Evolutionary conservation across 2,113 vertebrate genomes (phyloP).

Genomic region (Menidia beryllina): DNA sequence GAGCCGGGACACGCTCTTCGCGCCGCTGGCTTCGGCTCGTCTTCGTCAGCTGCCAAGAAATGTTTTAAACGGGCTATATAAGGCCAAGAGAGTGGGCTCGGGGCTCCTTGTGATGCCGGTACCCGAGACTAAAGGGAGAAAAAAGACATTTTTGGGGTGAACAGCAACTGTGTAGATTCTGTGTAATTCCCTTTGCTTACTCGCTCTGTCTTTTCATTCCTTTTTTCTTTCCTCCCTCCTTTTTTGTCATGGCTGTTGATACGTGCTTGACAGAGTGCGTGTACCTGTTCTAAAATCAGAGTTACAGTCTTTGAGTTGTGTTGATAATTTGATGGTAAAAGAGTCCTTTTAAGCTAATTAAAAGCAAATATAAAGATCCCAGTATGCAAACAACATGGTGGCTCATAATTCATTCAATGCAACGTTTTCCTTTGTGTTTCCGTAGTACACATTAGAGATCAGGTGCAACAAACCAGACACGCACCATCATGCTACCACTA

Average conservation of each 20-base stretch:
- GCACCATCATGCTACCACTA: not conserved
- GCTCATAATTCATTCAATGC: not conserved
- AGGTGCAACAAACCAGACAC: not conserved
- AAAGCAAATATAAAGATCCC: too few species aligned
- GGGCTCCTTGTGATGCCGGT: conserved; percentile 66
- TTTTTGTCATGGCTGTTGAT: conserved; percentile 53
- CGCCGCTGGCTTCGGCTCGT: conserved; percentile 52
- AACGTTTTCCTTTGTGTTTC: not conserved
- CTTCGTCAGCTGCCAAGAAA: conserved; percentile 66
- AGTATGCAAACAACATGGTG: too few species aligned
- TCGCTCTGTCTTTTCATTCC: conserved; percentile 3
- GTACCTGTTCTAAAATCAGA: too few species aligned
- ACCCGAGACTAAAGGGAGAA: conserved; percentile 69
- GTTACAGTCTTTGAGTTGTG: too few species aligned
- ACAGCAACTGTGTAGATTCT: conserved; percentile 64
- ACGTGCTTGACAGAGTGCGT: conserved; percentile 47
- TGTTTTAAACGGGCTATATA: conserved; percentile 75
- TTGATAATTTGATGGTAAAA: too few species aligned
- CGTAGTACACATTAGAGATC: not conserved
- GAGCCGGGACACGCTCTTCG: conserved; percentile 60
- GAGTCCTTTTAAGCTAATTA: too few species aligned
- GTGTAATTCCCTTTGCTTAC: conserved; percentile 45
- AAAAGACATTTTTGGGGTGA: conserved; percentile 60
- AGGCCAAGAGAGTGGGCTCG: conserved; percentile 73
- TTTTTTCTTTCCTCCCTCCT: conserved; percentile 19